Base-by-base conservation (phyloP, 2,113 vertebrate genomes). In the Paradoxurus hermaphroditus region DNA sequence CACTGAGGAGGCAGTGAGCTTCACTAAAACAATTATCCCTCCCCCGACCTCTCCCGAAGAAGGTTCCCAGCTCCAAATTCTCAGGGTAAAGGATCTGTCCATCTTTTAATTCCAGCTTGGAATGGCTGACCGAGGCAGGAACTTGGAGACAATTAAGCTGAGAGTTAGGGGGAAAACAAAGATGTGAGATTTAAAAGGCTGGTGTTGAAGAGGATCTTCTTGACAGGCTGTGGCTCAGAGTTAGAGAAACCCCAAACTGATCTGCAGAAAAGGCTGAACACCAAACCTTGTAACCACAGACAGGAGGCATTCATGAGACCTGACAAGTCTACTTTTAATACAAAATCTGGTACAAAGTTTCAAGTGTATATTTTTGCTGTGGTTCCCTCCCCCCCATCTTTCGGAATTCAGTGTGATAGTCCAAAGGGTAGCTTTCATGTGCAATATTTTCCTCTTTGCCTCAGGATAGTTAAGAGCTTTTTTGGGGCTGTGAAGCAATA, bases 271-370 rank as follows among this genome's bases (percentile, higher is more conserved):
- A 73, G 82, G 53, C n/a, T 53, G 46, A 94, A 29, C 59, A 31
- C 27, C 39, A 49, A 25, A 41, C 25, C 29, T 85, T 41, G 77
- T 49, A 75, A 81, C 72, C 86, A 56, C 92, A 96, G 82, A 49
- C 41, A 16, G 59, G 94, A 97, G 81, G 27, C 97, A 98, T 97
- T 98, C 89, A 93, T 95, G 98, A 97, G 98, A 73, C 77, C 98
- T 98, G 98, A 99, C 98, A 98, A 98, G 95, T 95, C 97, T 87
- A 94, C 98, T 96, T 98, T 98, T 98, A 98, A 98, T 98, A 98
- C 97, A 98, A 97, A 98, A 97, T 92, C 98, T 96, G 97, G 95
- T 98, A 92, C 98, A 97, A 98, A 97, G 97, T 98, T 98, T 96
- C 97, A 49, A n/a, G 83, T 67, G 63, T 95, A 27, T 72, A 5